These are phyloP conservation scores for Trididemnum miniatum DNA, from an alignment of 23 tunicate species.

Conservation along the genomic window DNA sequence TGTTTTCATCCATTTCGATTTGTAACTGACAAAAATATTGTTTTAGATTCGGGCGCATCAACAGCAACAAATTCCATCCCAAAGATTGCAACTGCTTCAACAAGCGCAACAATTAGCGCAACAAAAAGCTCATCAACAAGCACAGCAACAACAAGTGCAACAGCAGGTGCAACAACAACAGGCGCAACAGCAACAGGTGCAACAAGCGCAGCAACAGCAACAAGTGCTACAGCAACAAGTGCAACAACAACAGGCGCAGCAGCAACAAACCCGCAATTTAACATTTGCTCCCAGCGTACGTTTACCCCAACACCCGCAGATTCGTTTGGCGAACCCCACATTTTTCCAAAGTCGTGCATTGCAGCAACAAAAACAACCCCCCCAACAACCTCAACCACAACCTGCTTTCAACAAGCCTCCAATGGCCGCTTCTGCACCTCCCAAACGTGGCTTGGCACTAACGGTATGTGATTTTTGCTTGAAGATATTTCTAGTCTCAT, in stretches of 20 bases:
- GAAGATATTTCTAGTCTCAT: no score
- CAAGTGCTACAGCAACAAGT: conserved; percentile 8
- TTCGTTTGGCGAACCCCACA: not conserved
- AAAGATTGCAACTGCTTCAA: conserved; percentile 27
- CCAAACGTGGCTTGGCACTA: conserved; percentile 38
- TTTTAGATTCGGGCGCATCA: conserved; percentile 33
- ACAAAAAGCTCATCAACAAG: conserved; percentile 10
- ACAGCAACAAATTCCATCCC: conserved; percentile 7
- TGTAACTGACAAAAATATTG: no score
- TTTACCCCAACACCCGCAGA: not conserved
- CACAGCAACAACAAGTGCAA: conserved; percentile 8
- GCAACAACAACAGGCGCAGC: no score
- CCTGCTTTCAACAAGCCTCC: conserved; percentile 26
- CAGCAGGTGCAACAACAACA: not conserved
- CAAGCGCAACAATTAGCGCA: conserved; percentile 22
- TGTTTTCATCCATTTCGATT: no score
- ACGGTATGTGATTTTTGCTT: conserved; percentile 31
- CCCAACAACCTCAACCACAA: not conserved
- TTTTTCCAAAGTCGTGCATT: not conserved
- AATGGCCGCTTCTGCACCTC: conserved; percentile 15
- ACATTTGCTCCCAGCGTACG: not conserved
- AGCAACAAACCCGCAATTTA: no score
- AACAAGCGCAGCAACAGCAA: not conserved
- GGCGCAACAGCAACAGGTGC: not conserved
- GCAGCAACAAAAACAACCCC: conserved; percentile 13